These are phyloP conservation scores for Lasioglossum morio DNA, from an alignment of 2,888 invertebrate species.

Conservation along the genomic window DNA sequence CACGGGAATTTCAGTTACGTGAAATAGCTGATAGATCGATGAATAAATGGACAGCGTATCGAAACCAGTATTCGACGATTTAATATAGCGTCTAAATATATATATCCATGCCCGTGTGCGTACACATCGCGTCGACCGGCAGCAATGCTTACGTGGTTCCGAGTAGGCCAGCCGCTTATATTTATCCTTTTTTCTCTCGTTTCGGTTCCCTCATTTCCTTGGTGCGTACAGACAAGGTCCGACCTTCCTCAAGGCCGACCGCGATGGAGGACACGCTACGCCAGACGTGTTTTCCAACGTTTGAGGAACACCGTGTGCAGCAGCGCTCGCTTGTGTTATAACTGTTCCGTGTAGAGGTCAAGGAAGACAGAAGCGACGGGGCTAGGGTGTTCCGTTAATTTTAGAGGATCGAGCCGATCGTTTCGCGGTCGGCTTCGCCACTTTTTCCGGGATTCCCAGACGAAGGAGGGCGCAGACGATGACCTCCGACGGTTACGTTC, in stretches of 20 bases:
- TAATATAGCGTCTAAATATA: background rate
- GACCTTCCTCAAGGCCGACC: slow-evolving; percentile 74
- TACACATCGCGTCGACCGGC: background rate
- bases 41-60: slow-evolving; percentile 25
- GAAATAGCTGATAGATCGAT: slow-evolving; percentile 21
- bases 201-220: slow-evolving; percentile 39
- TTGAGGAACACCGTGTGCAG: slow-evolving; percentile 30
- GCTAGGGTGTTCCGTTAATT: slow-evolving; percentile 51
- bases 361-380: slow-evolving; percentile 46
- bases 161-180: background rate
- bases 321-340: slow-evolving; percentile 32
- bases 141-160: slow-evolving; percentile 13
- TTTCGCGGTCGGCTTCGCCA: background rate
- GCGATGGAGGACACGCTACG: slow-evolving; percentile 20
- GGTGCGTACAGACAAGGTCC: slow-evolving; percentile 60
- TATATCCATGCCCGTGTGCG: background rate
- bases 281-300: slow-evolving; percentile 65
- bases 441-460: background rate
- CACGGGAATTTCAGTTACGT: background rate
- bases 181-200: slow-evolving; percentile 20
- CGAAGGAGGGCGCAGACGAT: background rate
- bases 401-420: slow-evolving; percentile 2
- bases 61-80: background rate
- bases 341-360: slow-evolving; percentile 58
- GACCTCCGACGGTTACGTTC: background rate